phyloP scores from a whole-genome alignment of 92 coral and sea anemone genomes.

The Bergia sp. region DNA sequence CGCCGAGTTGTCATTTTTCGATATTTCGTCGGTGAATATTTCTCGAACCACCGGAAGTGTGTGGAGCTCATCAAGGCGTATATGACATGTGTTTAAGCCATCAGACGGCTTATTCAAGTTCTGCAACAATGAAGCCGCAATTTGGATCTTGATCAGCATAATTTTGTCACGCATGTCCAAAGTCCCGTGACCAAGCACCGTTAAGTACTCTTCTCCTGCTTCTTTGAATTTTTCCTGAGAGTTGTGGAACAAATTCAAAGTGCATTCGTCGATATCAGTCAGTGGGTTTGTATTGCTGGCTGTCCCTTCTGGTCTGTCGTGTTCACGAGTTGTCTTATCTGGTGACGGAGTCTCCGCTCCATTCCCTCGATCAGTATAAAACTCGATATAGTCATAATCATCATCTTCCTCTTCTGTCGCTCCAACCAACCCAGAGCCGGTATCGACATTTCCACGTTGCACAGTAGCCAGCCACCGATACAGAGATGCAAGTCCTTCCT shows the following conservation, averaged over 20 bases:
- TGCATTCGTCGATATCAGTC: not conserved
- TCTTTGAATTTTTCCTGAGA: conserved; percentile 24
- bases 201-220: conserved; percentile 1
- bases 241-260: not conserved
- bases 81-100: conserved; percentile 36
- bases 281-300: not conserved
- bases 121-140: conserved; percentile 56
- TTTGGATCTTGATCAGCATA: conserved; percentile 44
- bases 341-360: not conserved
- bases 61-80: conserved; percentile 48
- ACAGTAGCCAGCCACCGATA: conserved; percentile 7
- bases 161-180: conserved; percentile 47
- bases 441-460: conserved; percentile 19
- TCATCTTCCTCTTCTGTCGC: conserved; percentile 36
- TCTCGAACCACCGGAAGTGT: conserved; percentile 42
- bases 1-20: not conserved
- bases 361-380: not conserved
- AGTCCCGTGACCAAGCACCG: conserved; percentile 43
- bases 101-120: conserved; percentile 12
- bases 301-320: not conserved
- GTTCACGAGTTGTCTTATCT: not conserved
- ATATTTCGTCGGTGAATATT: conserved; percentile 35
- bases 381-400: conserved; percentile 29
- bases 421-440: not conserved
- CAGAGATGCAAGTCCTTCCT: conserved; percentile 10